Conservation (phyloP, 2,797 vertebrate genomes). For the Karalla daura region DNA sequence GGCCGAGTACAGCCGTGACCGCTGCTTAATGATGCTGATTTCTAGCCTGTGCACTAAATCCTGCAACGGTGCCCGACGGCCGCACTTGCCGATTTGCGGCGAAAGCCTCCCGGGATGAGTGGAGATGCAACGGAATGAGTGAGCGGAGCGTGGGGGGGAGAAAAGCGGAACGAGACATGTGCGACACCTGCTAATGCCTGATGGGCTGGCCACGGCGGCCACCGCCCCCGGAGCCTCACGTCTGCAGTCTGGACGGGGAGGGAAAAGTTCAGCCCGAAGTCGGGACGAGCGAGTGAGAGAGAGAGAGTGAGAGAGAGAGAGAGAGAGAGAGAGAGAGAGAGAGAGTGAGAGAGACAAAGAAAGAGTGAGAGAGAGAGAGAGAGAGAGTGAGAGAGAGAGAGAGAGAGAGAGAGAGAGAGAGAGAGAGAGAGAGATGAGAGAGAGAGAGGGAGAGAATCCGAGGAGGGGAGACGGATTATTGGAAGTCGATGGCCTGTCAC, state of each 20-base stretch:
- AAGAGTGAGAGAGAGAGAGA: conserved; percentile 22
- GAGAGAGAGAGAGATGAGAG: conserved; percentile 20
- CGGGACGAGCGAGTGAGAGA: background rate
- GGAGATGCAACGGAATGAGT: too few species aligned
- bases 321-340: too few species aligned
- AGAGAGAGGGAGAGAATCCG: conserved; percentile 8
- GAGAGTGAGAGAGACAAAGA: conserved; percentile 21
- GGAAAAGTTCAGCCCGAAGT: conserved; percentile 15
- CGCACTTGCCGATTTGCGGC: too few species aligned
- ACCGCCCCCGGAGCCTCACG: background rate
- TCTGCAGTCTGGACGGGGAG: background rate
- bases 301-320: conserved; percentile 13
- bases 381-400: too few species aligned
- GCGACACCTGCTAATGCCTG: too few species aligned
- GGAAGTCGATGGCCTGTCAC: conserved; percentile 58
- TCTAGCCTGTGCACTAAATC: too few species aligned
- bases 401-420: conserved; percentile 27
- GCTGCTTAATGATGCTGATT: background rate
- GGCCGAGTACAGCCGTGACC: background rate
- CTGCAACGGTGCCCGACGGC: too few species aligned
- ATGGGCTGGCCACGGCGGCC: background rate
- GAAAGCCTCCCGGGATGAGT: too few species aligned
- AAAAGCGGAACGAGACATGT: too few species aligned
- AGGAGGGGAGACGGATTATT: conserved; percentile 47
- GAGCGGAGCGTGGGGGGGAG: too few species aligned